Evolutionary conservation across 2,888 invertebrate genomes (phyloP), one percentile per base, ranked within the genome.

Genomic region (Scaptodrosophila latifasciaeformis): DNA sequence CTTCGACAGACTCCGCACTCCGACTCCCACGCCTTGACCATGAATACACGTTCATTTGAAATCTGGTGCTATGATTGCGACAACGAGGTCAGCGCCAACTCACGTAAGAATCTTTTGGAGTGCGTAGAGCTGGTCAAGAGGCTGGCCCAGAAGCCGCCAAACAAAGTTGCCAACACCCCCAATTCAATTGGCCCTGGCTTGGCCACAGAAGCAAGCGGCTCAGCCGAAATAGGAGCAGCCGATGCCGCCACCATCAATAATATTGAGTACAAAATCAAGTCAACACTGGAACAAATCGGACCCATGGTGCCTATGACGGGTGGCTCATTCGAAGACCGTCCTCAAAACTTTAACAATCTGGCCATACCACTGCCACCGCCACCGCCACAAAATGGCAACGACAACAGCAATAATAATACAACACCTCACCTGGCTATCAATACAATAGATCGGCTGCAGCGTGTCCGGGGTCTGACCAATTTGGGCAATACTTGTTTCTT

Each of bases 401-500:
- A n/a, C n/a, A n/a, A n/a, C n/a, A n/a, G n/a, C n/a, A 67, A 59
- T 37, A 70, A 66, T 15, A 48, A 62, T 13, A 59, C 65, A 44
- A 52, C 13, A 7, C 10, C 2, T 18, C 49, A 6, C 4, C 45
- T 7, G 10, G 6, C 27, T 37, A 44, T 13, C 15, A 15, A 40
- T 2, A 48, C 62, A 1, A 17, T 65, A 13, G 80, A 82, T 1
- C 62, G 63, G 0, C 67, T 90, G 57, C 90, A 90, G 0, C 87
- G 91, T 34, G 91, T 92, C 0, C 87, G 95, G 87, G 98, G 98
- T 0, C 88, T 98, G 35, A 89, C 90, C 46, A 98, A 98, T 88
- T 88, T 97, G 82, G 97, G 98, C 44, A 98, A 98, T 85, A 98
- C 98, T 0, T 98, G 98, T 84, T 98, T 97, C 87, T 96, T 98